These are phyloP conservation scores for Nephrotoma appendiculata DNA, from an alignment of 2,888 invertebrate genomes.

Conservation along the genomic window DNA sequence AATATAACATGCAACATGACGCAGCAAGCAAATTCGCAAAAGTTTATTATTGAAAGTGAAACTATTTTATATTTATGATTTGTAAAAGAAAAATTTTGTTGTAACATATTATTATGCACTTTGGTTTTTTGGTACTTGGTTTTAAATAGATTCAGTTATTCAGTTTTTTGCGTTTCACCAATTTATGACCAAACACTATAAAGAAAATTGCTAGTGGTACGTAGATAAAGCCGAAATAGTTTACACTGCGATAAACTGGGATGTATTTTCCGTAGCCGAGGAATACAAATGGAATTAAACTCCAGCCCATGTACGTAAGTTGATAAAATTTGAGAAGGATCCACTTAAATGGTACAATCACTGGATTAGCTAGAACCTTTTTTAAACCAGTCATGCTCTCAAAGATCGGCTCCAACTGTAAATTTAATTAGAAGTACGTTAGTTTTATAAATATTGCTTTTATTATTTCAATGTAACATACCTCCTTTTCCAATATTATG, in stretches of 20 bases:
- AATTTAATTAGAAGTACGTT: slow-evolving; percentile 17
- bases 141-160: neutral
- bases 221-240: slow-evolving; percentile 57
- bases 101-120: neutral
- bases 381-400: slow-evolving; percentile 27
- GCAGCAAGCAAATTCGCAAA: neutral
- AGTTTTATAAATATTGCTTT: neutral
- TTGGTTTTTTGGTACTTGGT: neutral
- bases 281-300: slow-evolving; percentile 57
- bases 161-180: neutral
- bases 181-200: neutral
- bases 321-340: slow-evolving; percentile 55
- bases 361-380: slow-evolving; percentile 15
- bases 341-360: slow-evolving; percentile 36
- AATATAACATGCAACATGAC: neutral
- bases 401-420: slow-evolving; percentile 40
- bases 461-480: slow-evolving; percentile 28
- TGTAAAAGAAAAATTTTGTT: neutral
- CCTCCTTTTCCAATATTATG: slow-evolving; percentile 73
- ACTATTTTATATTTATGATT: neutral
- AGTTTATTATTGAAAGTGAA: neutral
- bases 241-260: slow-evolving; percentile 43
- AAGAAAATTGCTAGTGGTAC: slow-evolving; percentile 23
- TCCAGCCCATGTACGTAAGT: slow-evolving; percentile 72
- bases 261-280: slow-evolving; percentile 56